phyloP scores from a whole-genome alignment of 2,113 vertebrate species.

The Otis tarda region DNA sequence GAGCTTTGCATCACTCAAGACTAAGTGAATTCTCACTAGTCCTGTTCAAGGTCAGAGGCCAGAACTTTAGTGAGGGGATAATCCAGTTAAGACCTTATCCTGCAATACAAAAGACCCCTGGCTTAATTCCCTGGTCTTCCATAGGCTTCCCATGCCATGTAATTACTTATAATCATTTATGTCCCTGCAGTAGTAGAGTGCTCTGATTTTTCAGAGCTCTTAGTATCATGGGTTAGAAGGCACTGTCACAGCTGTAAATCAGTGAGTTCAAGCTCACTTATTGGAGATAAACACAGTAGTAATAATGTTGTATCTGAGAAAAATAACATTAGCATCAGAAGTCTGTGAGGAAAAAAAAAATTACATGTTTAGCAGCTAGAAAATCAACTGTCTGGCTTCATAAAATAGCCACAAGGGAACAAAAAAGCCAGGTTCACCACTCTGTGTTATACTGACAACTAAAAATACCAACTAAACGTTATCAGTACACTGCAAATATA shows the following conservation, averaged over 20 bases:
- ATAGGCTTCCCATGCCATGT: background rate
- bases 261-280: background rate
- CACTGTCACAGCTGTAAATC: background rate
- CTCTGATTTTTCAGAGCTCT: background rate
- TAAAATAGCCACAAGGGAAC: background rate
- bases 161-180: background rate
- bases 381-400: background rate
- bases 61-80: background rate
- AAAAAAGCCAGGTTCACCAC: background rate
- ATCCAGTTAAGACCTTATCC: background rate
- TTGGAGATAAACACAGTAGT: background rate
- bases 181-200: background rate
- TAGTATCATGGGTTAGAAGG: background rate
- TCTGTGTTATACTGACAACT: background rate
- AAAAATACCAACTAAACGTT: background rate
- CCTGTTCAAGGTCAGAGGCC: background rate
- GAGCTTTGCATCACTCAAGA: background rate
- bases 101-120: background rate
- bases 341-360: background rate
- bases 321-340: background rate
- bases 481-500: background rate
- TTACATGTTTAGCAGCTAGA: background rate
- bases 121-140: constrained; percentile 12
- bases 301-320: background rate
- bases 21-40: background rate